Base-by-base conservation (phyloP, 2,113 vertebrate genomes). In the Arothron firmamentum region DNA sequence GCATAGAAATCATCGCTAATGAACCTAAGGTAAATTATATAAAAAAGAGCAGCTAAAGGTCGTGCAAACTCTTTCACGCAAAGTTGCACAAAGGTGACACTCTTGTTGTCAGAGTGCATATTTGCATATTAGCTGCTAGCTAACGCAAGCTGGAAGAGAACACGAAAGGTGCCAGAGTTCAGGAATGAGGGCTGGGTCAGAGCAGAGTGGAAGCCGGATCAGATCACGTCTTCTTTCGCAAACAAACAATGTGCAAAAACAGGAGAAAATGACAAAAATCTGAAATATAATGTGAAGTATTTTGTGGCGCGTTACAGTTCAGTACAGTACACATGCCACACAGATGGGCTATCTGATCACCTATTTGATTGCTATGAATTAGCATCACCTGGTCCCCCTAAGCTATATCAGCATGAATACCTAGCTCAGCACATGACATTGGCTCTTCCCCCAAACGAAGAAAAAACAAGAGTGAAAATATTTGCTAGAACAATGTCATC, bases 41-140 rank as follows among this genome's bases (percentile, higher is more conserved):
- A 28, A 12, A 38, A 1, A 38, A 38, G 8, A 38, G 10, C 47
- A 65, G 31, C 46, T 54, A 61, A 58, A 70, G 58, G 62, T 38
- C 3, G 2, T 18, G 20, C 49, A 63, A 59, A 55, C 50, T 71
- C 43, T 16, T 5, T 3, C 18, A 4, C 41, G 54, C 50, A 65
- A 56, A 64, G 15, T 19, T 42, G 20, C 18, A 2, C 42, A 51
- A 53, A 60, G 59, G 34, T 49, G 62, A 59, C 15, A 21, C 25
- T 1, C 18, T 42, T 46, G 20, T 31, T 54, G 62, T 45, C 54
- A 56, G 7, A 23, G 0, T 5, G 18, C 13, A 21, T 41, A 75
- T 80, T 73, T 82, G 66, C 75, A 74, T 73, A 43, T 72, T 28
- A 55, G 57, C 38, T 23, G 2, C 62, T 25, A n/a, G 46, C 14